Percentiles rank a stretch among this genome's conserved stretches.
These are phyloP conservation scores for Fulmarus glacialis DNA, from an alignment of 2,113 vertebrate species.

Conservation along the genomic window DNA sequence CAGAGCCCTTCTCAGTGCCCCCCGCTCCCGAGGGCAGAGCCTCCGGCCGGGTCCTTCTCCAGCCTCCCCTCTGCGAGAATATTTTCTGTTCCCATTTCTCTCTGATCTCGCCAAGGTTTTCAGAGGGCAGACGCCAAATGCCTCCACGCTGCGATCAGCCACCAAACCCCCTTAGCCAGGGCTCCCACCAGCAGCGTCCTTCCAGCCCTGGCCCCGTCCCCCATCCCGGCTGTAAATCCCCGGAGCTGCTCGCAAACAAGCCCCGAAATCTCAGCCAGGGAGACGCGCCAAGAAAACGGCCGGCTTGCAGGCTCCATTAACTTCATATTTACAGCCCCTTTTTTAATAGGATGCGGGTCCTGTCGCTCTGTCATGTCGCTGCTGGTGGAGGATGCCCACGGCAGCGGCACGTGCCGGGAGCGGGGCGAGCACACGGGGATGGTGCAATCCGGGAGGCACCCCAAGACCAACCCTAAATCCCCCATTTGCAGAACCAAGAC, in stretches of 20 bases:
- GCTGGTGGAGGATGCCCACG: neutral
- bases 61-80: fast-evolving
- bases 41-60: neutral
- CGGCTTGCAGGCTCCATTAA: neutral
- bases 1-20: fast-evolving
- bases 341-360: neutral
- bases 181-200: fast-evolving
- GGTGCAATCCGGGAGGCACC: too few relatives aligned
- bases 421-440: fast-evolving
- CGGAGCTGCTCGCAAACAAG: neutral
- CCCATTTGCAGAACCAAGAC: neutral
- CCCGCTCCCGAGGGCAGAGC: neutral
- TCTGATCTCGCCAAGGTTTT: fast-evolving
- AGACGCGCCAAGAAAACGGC: neutral
- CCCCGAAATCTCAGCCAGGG: neutral
- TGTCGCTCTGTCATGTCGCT: neutral
- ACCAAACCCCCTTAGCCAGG: neutral
- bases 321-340: neutral
- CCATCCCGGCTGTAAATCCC: neutral
- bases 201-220: neutral
- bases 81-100: neutral
- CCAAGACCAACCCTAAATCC: neutral
- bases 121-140: fast-evolving
- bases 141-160: fast-evolving
- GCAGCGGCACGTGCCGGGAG: fast-evolving